Conservation (phyloP, 2,888 invertebrate genomes). For the Agriopis aurantiaria region DNA sequence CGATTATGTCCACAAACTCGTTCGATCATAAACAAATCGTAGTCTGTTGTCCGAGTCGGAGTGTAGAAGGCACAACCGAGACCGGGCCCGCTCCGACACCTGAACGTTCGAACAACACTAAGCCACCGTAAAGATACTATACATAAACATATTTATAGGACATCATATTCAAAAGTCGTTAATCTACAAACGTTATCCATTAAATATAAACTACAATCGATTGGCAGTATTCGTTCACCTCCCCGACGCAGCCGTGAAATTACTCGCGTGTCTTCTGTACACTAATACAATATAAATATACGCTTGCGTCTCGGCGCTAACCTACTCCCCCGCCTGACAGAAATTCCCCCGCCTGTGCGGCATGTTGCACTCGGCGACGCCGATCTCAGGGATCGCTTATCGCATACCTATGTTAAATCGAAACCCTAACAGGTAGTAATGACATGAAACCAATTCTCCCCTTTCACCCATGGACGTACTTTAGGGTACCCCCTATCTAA, state of each 20-base stretch:
- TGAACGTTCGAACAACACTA: conserved; percentile 57
- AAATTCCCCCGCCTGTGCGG: background rate
- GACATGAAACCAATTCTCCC: conserved; percentile 43
- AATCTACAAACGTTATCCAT: conserved; percentile 81
- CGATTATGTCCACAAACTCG: conserved; percentile 55
- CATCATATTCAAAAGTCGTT: conserved; percentile 80
- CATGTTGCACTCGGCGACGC: background rate
- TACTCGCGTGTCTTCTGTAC: conserved; percentile 48
- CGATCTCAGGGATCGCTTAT: conserved; percentile 34
- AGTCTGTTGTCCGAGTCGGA: conserved; percentile 40
- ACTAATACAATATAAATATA: conserved; percentile 9
- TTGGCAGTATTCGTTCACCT: conserved; percentile 83
- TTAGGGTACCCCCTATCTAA: conserved; percentile 41
- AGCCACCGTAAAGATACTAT: conserved; percentile 74
- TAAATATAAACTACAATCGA: conserved; percentile 82
- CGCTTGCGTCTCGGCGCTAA: conserved; percentile 26
- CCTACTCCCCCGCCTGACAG: conserved; percentile 16
- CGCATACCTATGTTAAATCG: conserved; percentile 47
- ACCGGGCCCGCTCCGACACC: conserved; percentile 40
- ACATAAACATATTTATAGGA: conserved; percentile 79
- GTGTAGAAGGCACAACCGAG: conserved; percentile 52
- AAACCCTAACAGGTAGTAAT: conserved; percentile 41
- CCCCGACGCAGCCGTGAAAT: conserved; percentile 69
- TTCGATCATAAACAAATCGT: conserved; percentile 37
- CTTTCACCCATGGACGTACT: conserved; percentile 44